Evolutionary conservation across 2,113 vertebrate genomes (phyloP).

Genomic region (Parus major): DNA sequence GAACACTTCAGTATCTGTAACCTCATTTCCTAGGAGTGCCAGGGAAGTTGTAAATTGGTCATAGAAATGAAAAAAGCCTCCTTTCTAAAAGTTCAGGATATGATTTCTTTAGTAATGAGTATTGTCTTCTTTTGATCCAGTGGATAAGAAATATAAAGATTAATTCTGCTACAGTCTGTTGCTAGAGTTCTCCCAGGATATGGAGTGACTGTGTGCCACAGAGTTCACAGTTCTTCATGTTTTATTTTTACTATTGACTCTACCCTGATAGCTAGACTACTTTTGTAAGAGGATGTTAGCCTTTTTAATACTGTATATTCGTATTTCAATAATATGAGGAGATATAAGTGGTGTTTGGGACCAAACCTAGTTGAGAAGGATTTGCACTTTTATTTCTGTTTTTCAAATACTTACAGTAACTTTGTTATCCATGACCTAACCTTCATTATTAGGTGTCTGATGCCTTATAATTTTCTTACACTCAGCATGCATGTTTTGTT

Average conservation of each 20-base stretch:
- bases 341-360: not conserved
- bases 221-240: not conserved
- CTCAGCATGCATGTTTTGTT: not conserved
- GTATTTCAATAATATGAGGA: not conserved
- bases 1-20: not conserved
- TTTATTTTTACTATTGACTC: not conserved
- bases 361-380: not conserved
- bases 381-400: not conserved
- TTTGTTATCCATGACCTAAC: not conserved
- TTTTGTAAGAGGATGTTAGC: not conserved
- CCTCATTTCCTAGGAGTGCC: not conserved
- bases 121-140: not conserved
- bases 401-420: not conserved
- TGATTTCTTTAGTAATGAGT: not conserved
- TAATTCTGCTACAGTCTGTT: not conserved
- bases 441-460: not conserved
- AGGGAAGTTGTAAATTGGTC: not conserved
- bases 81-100: not conserved
- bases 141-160: not conserved
- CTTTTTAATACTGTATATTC: not conserved
- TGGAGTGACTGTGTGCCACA: accelerated
- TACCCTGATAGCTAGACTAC: not conserved
- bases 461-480: not conserved
- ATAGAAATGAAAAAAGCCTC: not conserved
- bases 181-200: not conserved